Conservation (phyloP, 1,140 invertebrate genomes). For the Brachionus koreanus region DNA sequence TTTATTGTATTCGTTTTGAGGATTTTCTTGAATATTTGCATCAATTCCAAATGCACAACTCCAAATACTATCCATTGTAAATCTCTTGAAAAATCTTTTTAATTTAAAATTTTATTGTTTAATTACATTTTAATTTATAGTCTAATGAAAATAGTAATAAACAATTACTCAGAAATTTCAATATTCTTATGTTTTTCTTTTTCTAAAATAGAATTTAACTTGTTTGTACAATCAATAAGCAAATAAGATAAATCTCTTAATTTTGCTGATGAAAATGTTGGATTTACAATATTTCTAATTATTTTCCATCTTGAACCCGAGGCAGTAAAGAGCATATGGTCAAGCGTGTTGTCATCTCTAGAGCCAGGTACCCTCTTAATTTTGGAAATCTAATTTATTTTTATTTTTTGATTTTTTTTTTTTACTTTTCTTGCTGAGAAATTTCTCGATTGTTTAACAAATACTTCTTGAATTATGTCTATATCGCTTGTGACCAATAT, state of each 20-base stretch:
- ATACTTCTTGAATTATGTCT: constrained; percentile 56
- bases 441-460: constrained; percentile 59
- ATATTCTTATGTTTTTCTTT: constrained; percentile 47
- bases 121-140: neutral
- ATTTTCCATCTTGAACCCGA: constrained; percentile 61
- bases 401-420: neutral
- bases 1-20: constrained; percentile 23
- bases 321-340: constrained; percentile 48
- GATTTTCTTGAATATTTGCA: constrained; percentile 4
- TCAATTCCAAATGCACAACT: constrained; percentile 36
- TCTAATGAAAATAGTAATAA: neutral
- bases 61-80: constrained; percentile 42
- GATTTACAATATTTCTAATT: constrained; percentile 62
- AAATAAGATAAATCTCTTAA: constrained; percentile 59
- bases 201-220: constrained; percentile 49
- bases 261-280: constrained; percentile 64
- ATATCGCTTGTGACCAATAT: constrained; percentile 57
- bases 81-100: constrained; percentile 43
- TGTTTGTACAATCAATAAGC: constrained; percentile 50
- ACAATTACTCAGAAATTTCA: constrained; percentile 50
- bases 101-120: neutral
- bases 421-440: constrained; percentile 58
- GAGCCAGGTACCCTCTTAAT: neutral
- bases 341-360: neutral
- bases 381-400: neutral